Conservation (phyloP, 2,113 vertebrate species). For the Natator depressus region DNA sequence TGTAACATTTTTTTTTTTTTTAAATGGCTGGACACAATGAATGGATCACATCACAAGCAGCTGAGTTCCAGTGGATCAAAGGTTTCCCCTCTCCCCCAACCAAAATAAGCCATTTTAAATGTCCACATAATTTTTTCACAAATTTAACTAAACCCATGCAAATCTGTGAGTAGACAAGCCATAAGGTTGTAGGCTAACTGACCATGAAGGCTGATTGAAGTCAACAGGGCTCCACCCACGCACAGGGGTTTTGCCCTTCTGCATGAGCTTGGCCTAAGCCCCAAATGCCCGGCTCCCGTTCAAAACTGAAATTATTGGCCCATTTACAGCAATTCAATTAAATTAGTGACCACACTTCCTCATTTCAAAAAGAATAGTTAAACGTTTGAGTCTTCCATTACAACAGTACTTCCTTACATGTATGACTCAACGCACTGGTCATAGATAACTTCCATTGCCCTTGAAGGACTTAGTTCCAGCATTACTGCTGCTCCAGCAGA, state of each 20-base stretch:
- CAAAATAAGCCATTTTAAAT: background rate
- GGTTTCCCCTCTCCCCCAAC: background rate
- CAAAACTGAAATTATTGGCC: background rate
- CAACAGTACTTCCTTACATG: background rate
- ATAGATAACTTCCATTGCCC: constrained; percentile 19
- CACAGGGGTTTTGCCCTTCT: background rate
- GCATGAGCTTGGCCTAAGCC: background rate
- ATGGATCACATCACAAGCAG: constrained; percentile 9
- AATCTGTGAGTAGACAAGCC: background rate
- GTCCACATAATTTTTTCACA: background rate
- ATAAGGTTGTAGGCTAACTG: background rate
- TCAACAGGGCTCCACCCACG: background rate
- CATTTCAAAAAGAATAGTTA: background rate
- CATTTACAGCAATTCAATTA: constrained; percentile 7
- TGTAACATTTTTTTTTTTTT: background rate
- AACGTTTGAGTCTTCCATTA: constrained; percentile 18
- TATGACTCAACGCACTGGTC: constrained; percentile 19
- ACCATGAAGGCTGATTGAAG: background rate
- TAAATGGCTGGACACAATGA: rapidly evolving
- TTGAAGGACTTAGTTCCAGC: background rate
- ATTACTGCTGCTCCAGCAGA: background rate
- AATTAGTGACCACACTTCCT: constrained; percentile 4
- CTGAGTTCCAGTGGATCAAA: background rate
- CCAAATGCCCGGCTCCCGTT: background rate
- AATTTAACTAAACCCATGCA: background rate